These are phyloP conservation scores for Papilio polyxenes DNA, from an alignment of 1,140 invertebrate genomes.

Conservation along the genomic window DNA sequence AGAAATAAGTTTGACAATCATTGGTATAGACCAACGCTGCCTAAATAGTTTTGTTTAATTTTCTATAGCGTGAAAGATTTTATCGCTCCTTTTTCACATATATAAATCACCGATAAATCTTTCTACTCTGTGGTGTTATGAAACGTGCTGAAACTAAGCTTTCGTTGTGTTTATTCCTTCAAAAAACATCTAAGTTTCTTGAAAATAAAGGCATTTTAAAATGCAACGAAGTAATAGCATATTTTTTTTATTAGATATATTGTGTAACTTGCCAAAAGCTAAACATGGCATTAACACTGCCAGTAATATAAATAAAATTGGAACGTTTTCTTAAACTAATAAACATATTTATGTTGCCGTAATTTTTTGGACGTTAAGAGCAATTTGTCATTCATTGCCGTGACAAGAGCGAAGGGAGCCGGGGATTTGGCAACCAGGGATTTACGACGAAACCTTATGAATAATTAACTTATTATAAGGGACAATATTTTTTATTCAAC, in stretches of 20 bases:
- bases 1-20: no score
- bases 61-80: no score
- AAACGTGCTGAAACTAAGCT: no score
- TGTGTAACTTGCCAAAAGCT: neutral
- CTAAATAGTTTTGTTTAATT: no score
- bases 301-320: neutral
- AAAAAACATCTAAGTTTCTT: neutral
- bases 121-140: no score
- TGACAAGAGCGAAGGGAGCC: conserved; percentile 9
- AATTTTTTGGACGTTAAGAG: conserved; percentile 29
- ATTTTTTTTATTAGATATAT: neutral
- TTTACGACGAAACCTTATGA: conserved; percentile 48
- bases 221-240: neutral
- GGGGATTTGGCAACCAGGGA: conserved; percentile 14
- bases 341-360: conserved; percentile 13
- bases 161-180: no score
- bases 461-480: conserved; percentile 43
- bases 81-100: no score
- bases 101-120: no score
- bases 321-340: conserved; percentile 5
- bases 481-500: conserved; percentile 9
- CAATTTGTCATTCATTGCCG: conserved; percentile 32
- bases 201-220: neutral
- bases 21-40: no score
- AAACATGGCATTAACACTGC: neutral